These are phyloP conservation scores for Acanthochromis polyacanthus DNA, from an alignment of 2,113 vertebrate species.

Conservation along the genomic window DNA sequence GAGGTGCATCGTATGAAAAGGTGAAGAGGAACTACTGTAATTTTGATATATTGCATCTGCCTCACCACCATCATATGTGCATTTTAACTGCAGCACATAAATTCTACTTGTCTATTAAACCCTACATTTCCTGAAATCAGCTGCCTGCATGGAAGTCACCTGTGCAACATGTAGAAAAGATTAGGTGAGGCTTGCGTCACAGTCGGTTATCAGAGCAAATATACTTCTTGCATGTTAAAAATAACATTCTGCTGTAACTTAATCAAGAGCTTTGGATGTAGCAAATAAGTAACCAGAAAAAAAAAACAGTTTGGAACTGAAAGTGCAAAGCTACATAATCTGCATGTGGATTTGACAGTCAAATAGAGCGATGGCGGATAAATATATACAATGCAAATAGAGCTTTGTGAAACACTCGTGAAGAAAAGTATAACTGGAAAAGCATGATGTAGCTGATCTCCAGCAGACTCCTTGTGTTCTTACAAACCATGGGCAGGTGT, in stretches of 20 bases:
- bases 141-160: too few relatives aligned
- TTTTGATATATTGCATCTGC: background rate
- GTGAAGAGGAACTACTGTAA: too few relatives aligned
- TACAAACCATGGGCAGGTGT: background rate
- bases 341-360: slow-evolving; percentile 29
- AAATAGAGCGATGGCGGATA: background rate
- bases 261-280: too few relatives aligned
- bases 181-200: background rate
- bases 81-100: background rate
- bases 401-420: background rate
- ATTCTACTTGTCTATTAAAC: background rate
- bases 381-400: background rate
- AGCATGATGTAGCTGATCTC: background rate
- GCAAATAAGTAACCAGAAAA: background rate
- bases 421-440: background rate
- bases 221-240: background rate
- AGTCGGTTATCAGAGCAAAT: background rate
- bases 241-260: too few relatives aligned
- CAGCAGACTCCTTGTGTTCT: background rate
- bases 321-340: background rate
- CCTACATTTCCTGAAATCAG: too few relatives aligned
- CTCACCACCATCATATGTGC: background rate
- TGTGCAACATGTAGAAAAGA: background rate
- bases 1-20: background rate
- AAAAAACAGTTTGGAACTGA: background rate